phyloP scores from a whole-genome alignment of 1,140 invertebrate species.

The Octopus bimaculoides region DNA sequence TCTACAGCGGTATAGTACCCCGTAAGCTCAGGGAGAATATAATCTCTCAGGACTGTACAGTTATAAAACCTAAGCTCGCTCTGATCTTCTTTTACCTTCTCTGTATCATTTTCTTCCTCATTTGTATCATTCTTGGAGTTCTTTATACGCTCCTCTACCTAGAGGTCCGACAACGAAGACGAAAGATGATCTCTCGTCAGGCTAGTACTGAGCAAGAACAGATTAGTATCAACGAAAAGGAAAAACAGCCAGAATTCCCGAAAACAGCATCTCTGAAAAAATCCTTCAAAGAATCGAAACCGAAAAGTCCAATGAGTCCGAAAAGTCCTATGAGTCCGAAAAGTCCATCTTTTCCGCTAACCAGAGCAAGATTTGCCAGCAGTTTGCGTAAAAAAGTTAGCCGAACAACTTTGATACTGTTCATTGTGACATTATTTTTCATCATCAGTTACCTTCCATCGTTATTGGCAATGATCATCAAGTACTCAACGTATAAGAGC shows the following conservation, averaged over 20 bases:
- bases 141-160: constrained; percentile 40
- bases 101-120: constrained; percentile 26
- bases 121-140: constrained; percentile 27
- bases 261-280: not conserved
- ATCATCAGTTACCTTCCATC: constrained; percentile 40
- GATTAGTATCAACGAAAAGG: no score
- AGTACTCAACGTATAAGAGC: constrained; percentile 26
- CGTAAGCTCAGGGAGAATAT: constrained; percentile 18
- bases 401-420: constrained; percentile 38
- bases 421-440: constrained; percentile 43
- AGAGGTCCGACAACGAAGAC: constrained; percentile 29
- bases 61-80: constrained; percentile 29
- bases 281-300: not conserved
- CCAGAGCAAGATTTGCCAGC: constrained; percentile 23
- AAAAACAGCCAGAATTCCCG: not conserved
- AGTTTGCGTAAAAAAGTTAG: constrained; percentile 28
- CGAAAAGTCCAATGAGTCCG: constrained; percentile 15
- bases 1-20: constrained; percentile 33
- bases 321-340: constrained; percentile 16
- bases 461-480: constrained; percentile 36
- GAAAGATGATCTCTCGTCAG: constrained; percentile 24
- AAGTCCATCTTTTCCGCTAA: constrained; percentile 22
- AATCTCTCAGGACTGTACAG: constrained; percentile 35
- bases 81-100: constrained; percentile 30
- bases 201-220: not conserved